Conservation (phyloP, 2,113 vertebrate genomes). For the Monopterus albus region DNA sequence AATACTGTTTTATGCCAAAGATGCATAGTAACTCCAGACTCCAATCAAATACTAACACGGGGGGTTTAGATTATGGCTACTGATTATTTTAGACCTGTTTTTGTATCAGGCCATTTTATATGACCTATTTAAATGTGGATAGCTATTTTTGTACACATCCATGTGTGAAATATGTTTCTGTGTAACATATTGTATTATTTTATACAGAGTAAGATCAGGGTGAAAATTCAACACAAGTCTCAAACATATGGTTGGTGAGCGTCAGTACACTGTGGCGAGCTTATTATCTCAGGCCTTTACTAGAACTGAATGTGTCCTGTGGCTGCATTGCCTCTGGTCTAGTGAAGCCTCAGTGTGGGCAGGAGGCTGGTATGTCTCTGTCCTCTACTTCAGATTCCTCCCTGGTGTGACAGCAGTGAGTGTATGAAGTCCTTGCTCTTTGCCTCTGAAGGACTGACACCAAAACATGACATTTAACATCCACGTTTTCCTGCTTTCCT, state of each 20-base stretch:
- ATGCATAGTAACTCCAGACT: not conserved
- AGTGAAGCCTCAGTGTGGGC: constrained; percentile 18
- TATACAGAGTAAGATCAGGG: not conserved
- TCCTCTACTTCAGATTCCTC: constrained; percentile 21
- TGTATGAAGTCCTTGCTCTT: constrained; percentile 57
- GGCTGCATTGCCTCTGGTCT: constrained; percentile 11
- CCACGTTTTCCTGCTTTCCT: constrained; percentile 23
- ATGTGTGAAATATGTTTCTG: not conserved
- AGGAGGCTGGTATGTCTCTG: constrained; percentile 15
- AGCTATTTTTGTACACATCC: too few relatives aligned
- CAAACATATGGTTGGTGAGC: not conserved
- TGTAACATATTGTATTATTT: not conserved
- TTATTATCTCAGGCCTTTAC: not conserved
- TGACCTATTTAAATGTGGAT: not conserved
- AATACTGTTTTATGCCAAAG: not conserved
- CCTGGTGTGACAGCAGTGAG: constrained; percentile 1
- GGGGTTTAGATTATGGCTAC: too few relatives aligned
- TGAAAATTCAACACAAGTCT: not conserved
- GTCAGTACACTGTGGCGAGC: not conserved
- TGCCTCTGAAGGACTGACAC: constrained; percentile 35
- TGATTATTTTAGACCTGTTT: too few relatives aligned
- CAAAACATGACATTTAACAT: constrained; percentile 61
- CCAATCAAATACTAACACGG: too few relatives aligned
- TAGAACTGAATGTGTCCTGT: not conserved
- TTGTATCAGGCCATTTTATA: not conserved